These are phyloP conservation scores for Egretta garzetta DNA, from an alignment of 2,113 vertebrate species.

Conservation along the genomic window DNA sequence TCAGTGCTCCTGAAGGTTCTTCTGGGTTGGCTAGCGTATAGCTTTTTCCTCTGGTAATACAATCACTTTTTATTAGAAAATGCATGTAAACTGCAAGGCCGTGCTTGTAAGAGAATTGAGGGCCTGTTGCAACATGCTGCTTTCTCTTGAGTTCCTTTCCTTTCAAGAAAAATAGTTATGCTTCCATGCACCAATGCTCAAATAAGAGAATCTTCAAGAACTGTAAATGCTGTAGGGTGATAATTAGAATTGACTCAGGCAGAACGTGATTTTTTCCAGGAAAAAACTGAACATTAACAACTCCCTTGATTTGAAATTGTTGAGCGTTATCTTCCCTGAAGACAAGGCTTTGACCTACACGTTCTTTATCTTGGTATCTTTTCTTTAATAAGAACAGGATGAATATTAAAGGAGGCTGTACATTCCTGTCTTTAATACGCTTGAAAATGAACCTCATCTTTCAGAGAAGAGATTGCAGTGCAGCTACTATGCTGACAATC, in stretches of 20 bases:
- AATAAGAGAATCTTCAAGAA: constrained; percentile 11
- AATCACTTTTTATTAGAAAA: neutral
- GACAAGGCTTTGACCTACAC: constrained; percentile 20
- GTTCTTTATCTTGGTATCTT: neutral
- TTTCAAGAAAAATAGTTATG: neutral
- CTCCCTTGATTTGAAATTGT: neutral
- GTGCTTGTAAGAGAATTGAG: neutral
- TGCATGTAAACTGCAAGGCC: neutral
- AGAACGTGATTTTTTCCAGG: neutral
- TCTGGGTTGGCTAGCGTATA: neutral
- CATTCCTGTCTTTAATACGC: neutral
- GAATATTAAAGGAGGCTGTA: neutral
- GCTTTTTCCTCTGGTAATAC: neutral
- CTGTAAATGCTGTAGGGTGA: constrained; percentile 10
- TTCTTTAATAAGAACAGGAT: neutral
- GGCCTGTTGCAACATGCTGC: neutral
- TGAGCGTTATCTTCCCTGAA: neutral
- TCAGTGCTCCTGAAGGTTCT: neutral
- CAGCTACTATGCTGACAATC: neutral
- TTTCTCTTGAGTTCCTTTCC: neutral
- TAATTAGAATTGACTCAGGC: constrained; percentile 31
- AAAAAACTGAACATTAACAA: neutral
- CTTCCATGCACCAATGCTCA: constrained; percentile 27
- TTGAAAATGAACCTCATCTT: constrained; percentile 15
- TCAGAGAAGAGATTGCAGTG: neutral